A percentile compares a stretch with the other conserved stretches of the same genome.
These are phyloP conservation scores for Alsophila aescularia DNA, from an alignment of 2,888 invertebrate species.

Conservation along the genomic window DNA sequence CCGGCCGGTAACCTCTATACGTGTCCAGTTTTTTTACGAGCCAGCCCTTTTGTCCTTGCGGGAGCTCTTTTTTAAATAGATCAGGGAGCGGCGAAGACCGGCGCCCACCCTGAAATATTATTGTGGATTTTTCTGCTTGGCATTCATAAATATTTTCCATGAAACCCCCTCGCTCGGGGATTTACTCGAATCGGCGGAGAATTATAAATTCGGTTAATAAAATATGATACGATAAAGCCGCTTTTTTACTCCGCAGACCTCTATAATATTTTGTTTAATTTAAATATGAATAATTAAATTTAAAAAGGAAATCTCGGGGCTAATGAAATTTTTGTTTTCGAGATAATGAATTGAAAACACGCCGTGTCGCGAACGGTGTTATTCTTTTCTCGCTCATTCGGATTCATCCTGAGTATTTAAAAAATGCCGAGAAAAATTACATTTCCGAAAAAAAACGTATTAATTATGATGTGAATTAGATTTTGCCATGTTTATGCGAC, in stretches of 20 bases:
- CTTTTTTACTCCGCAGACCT: conserved; percentile 70
- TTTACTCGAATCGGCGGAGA: conserved; percentile 80
- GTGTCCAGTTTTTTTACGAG: conserved; percentile 82
- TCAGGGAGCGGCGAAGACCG: conserved; percentile 80
- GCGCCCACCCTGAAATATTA: conserved; percentile 82
- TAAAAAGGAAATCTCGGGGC: conserved; percentile 82
- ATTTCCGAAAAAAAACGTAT: conserved; percentile 66
- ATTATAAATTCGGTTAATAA: conserved; percentile 84
- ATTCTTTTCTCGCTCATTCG: conserved; percentile 81
- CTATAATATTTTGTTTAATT: conserved; percentile 85
- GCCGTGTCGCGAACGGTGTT: conserved; percentile 71
- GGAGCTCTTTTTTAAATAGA: conserved; percentile 83
- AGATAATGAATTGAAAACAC: conserved; percentile 85
- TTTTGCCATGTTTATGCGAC: conserved; percentile 70
- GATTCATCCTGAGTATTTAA: conserved; percentile 72
- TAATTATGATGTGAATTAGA: conserved; percentile 68
- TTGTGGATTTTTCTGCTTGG: conserved; percentile 84
- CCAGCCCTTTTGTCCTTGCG: conserved; percentile 83
- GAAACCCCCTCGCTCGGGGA: conserved; percentile 57
- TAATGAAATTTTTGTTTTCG: conserved; percentile 84
- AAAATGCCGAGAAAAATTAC: conserved; percentile 59
- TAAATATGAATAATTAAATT: conserved; percentile 85
- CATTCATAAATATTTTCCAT: conserved; percentile 82
- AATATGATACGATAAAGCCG: conserved; percentile 84
- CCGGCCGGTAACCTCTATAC: conserved; percentile 76